These are phyloP conservation scores for Megaustenia siamemsis DNA, from an alignment of 2,888 invertebrate species.

Conservation along the genomic window DNA sequence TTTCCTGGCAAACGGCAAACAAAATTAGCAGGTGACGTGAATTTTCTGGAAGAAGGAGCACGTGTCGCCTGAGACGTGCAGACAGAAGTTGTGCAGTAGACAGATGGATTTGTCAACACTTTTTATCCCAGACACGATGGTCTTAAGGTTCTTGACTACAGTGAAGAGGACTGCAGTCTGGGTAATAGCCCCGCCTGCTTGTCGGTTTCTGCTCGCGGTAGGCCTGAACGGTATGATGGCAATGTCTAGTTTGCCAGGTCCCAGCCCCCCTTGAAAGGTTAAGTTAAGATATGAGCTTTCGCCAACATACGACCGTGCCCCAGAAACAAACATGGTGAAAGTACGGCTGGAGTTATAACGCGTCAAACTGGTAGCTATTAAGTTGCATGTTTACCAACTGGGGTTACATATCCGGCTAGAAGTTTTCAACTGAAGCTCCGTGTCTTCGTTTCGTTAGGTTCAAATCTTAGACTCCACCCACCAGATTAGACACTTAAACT, in stretches of 20 bases:
- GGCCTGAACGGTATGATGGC: background rate
- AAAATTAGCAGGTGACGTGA: background rate
- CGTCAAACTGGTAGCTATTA: slow-evolving; percentile 4
- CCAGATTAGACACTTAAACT: slow-evolving; percentile 11
- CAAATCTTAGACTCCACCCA: slow-evolving; percentile 16
- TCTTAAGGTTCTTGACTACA: slow-evolving; percentile 7
- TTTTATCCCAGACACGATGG: background rate
- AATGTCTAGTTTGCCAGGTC: slow-evolving; percentile 20
- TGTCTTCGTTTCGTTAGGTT: background rate
- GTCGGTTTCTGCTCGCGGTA: background rate
- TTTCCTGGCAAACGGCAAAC: background rate
- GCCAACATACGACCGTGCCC: background rate
- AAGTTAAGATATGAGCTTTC: slow-evolving; percentile 25
- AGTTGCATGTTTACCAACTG: background rate
- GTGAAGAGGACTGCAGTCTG: background rate
- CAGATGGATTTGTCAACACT: slow-evolving; percentile 7
- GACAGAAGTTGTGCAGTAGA: background rate
- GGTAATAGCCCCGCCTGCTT: slow-evolving; percentile 20
- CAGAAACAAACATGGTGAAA: background rate
- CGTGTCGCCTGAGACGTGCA: background rate
- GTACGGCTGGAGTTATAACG: background rate
- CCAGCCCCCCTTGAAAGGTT: background rate
- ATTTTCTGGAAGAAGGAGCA: background rate
- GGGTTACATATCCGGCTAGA: background rate
- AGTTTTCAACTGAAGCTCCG: background rate